Conservation (phyloP, 2,888 invertebrate genomes). For the Apamea crenata region DNA sequence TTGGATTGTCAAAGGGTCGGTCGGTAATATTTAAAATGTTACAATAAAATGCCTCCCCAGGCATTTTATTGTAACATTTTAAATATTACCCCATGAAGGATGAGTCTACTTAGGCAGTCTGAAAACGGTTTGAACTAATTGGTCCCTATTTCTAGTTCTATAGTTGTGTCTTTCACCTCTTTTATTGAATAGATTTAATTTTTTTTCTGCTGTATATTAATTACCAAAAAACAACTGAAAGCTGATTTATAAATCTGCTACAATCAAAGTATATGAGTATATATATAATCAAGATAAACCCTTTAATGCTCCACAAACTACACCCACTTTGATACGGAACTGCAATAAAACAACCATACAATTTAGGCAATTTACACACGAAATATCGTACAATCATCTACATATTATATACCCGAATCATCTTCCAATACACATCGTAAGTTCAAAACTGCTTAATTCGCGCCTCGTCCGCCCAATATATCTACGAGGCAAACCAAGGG, state of each 20-base stretch:
- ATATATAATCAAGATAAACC: slow-evolving; percentile 12
- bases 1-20: no score
- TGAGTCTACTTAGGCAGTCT: no score
- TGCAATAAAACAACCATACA: slow-evolving; percentile 26
- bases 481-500: slow-evolving; percentile 72
- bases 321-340: not conserved
- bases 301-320: slow-evolving; percentile 19
- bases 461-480: slow-evolving; percentile 68
- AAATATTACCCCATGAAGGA: no score
- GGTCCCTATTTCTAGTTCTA: no score
- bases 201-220: no score
- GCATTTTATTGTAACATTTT: no score
- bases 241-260: not conserved
- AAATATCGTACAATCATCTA: not conserved
- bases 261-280: no score
- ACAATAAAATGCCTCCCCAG: no score
- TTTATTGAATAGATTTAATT: no score
- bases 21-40: no score
- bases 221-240: not conserved
- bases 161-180: no score
- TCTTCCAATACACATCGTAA: slow-evolving; percentile 18
- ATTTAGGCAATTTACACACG: slow-evolving; percentile 2
- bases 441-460: slow-evolving; percentile 69
- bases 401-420: not conserved
- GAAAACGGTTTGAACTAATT: no score